phyloP scores from a whole-genome alignment of 2,888 invertebrate species.

The Gandaritis pyraliata region DNA sequence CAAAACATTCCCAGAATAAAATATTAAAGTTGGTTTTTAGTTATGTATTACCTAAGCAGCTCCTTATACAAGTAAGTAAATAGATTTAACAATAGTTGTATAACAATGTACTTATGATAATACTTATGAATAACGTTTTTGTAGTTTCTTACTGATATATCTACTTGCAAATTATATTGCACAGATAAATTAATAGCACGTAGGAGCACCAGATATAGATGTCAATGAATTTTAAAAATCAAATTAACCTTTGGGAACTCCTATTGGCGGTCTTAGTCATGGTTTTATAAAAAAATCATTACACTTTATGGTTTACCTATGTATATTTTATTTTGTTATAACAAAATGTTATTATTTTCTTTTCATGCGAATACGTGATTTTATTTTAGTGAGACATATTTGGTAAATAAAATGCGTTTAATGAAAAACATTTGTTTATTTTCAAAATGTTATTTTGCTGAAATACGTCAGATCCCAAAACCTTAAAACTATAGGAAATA shows the following conservation, averaged over 20 bases:
- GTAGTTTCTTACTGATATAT: slow-evolving; percentile 38
- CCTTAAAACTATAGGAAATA: slow-evolving; percentile 41
- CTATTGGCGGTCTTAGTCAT: slow-evolving; percentile 68
- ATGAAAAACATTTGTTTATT: slow-evolving; percentile 50
- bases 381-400: slow-evolving; percentile 71
- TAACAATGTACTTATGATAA: slow-evolving; percentile 49
- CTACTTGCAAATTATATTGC: slow-evolving; percentile 22
- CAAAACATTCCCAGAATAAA: slow-evolving; percentile 31
- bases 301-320: background rate
- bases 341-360: slow-evolving; percentile 49
- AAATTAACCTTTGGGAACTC: slow-evolving; percentile 12
- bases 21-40: slow-evolving; percentile 5
- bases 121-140: slow-evolving; percentile 37
- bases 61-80: background rate
- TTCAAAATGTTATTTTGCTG: slow-evolving; percentile 39
- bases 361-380: slow-evolving; percentile 67
- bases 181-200: slow-evolving; percentile 39
- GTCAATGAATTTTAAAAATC: slow-evolving; percentile 12
- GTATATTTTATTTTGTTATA: slow-evolving; percentile 4
- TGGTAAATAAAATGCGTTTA: slow-evolving; percentile 68
- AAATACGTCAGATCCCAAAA: slow-evolving; percentile 42
- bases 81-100: slow-evolving; percentile 6
- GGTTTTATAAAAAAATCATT: slow-evolving; percentile 50
- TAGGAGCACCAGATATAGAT: slow-evolving; percentile 46
- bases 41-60: background rate